Evolutionary conservation across 2,888 invertebrate species (phyloP).

Genomic region (Endotricha flammealis): DNA sequence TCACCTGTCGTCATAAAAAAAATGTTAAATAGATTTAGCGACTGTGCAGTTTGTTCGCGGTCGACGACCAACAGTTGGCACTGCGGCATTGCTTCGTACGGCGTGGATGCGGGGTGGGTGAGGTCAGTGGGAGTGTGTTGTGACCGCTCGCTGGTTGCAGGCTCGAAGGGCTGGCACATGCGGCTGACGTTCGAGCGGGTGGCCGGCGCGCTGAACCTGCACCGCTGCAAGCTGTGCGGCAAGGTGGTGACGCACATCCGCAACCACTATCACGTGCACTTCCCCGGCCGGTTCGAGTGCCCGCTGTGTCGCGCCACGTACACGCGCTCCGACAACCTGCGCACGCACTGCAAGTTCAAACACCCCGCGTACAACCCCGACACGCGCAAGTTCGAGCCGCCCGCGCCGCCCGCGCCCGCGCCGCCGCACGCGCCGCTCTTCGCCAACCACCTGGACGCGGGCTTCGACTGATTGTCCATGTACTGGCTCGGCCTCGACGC

Average conservation of each 20-base stretch:
- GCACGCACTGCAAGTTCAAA: conserved; percentile 95
- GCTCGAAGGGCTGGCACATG: conserved; percentile 97
- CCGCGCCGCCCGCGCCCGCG: conserved; percentile 74
- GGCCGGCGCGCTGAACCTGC: conserved; percentile 94
- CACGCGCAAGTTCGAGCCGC: conserved; percentile 90
- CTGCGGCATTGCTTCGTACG: conserved; percentile 33
- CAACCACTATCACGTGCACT: conserved; percentile 96
- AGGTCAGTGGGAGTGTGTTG: conserved; percentile 26
- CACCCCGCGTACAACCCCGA: conserved; percentile 92
- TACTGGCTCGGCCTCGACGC: conserved; percentile 68
- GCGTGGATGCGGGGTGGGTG: conserved; percentile 20
- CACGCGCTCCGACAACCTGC: conserved; percentile 94
- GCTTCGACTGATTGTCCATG: conserved; percentile 72
- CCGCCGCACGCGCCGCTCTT: conserved; percentile 74
- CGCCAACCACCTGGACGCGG: conserved; percentile 78
- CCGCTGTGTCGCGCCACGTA: conserved; percentile 94
- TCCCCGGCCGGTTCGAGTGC: conserved; percentile 94
- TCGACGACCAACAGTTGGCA: conserved; percentile 27
- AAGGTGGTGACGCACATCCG: conserved; percentile 96
- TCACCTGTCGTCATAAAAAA: background rate
- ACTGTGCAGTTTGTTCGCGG: conserved; percentile 16
- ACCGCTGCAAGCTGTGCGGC: conserved; percentile 95
- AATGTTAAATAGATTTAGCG: background rate
- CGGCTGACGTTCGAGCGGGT: conserved; percentile 95
- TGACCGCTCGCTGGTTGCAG: conserved; percentile 82